Evolutionary conservation across 2,888 invertebrate genomes (phyloP), one percentile per base, ranked within the genome.

Genomic region (Lomographa bimaculata): DNA sequence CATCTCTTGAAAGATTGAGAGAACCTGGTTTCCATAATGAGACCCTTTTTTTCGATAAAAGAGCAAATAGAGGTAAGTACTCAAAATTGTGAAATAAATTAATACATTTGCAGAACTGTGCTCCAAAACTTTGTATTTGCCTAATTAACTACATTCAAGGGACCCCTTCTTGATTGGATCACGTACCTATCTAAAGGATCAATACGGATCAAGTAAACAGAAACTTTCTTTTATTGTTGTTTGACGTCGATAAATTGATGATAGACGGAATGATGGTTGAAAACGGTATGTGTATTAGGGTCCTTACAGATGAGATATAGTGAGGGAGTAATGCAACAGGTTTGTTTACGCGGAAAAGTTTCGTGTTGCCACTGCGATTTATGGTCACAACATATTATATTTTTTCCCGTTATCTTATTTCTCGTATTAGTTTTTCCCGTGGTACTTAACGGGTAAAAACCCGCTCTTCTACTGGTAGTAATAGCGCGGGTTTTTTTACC

Each of bases 101-200:
- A 71, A 78, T 65, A 69, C 71, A 68, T 70, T 69, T 60, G 48
- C 49, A 58, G 54, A 54, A 45, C 50, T 51, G 50, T 57, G 60
- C 59, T 64, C 54, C 58, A 50, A 64, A 79, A 79, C 71, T 77
- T 78, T 71, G 62, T 80, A 71, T 82, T 84, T 78, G 70, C 74
- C 74, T 80, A 83, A 84, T 83, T 84, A 83, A 83, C 76, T 81
- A 81, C 71, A 54, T 80, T 77, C 72, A 68, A 64, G 64, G 64
- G 75, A 70, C 69, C 76, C 34, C 72, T 69, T 71, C 70, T 75
- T 79, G 80, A 82, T 82, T 79, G 75, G 75, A 79, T 80, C 79
- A 82, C 83, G 81, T 82, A 79, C 78, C 63, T 73, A 79, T 79
- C 63, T 73, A 60, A 63, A 68, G 79, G 77, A 75, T 77, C 73